Base-by-base conservation (phyloP, 2,888 invertebrate species). In the Psylliodes chrysocephalus region DNA sequence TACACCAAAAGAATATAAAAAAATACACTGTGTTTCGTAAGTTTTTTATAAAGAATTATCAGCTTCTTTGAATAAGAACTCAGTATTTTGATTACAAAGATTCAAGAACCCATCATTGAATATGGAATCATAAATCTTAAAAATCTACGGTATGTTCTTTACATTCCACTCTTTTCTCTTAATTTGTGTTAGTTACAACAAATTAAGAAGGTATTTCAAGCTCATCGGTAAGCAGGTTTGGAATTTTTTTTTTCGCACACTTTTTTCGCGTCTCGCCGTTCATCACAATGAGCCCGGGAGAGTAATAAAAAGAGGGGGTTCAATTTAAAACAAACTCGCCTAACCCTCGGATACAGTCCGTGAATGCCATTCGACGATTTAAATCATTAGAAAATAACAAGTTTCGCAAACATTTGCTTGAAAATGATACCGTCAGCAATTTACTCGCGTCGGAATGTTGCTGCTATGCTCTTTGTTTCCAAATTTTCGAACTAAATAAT, bases 301-400 rank as follows among this genome's bases (percentile, higher is more conserved):
- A 42, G 28, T 17, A 4, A 25, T 22, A 40, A 54, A 54, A 22
- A 22, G 5, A 30, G 35, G 18, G 19, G 22, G 19, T 12, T 19
- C 12, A n/a, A 14, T 38, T 19, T 19, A 19, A 38, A 53, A 53
- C 5, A 52, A 52, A 52, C 33, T 18, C 44, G 44, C 8, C 40
- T 28, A 30, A 25, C 49, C 40, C 25, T 54, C 18, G 40, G 15
- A 25, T 54, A 40, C 40, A 54, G 40, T 38, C 15, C 38, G 53
- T 38, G 42, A 38, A 18, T 35, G 22, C 18, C 53, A 28, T 47
- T 49, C 49, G 49, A 30, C 35, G 56, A 59, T 40, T 59, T 40
- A 18, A 49, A 59, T 59, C 57, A 59, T 59, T 57, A 59, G 49
- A 62, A 49, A 49, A 49, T 62, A 62, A 61, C 60, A 35, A 55